Percentiles rank a stretch among this genome's conserved stretches.
These are phyloP conservation scores for Morelia viridis DNA, from an alignment of 2,797 vertebrate genomes.

Conservation along the genomic window DNA sequence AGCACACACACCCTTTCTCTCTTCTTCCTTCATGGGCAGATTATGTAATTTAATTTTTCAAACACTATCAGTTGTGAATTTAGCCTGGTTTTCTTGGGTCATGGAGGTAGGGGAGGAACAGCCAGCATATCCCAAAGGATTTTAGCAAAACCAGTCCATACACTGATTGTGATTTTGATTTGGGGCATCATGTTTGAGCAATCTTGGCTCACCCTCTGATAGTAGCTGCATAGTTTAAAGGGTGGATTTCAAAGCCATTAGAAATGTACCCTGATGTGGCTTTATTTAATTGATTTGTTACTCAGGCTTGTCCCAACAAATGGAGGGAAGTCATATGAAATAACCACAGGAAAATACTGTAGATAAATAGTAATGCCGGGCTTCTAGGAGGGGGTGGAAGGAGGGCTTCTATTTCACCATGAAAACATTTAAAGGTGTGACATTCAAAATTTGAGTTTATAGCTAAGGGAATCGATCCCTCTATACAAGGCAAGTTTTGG, in stretches of 20 bases:
- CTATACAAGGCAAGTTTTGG: not conserved
- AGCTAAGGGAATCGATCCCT: not conserved
- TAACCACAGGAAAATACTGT: not conserved
- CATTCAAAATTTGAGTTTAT: not conserved
- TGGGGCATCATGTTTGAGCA: not conserved
- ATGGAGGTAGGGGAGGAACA: accelerated
- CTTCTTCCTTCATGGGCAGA: conserved; percentile 3
- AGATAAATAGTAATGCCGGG: not conserved
- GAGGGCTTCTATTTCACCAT: not conserved
- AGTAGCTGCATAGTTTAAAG: not conserved
- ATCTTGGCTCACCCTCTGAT: not conserved
- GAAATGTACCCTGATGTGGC: not conserved
- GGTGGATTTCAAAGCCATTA: not conserved
- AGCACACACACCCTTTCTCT: not conserved
- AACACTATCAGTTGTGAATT: conserved; percentile 42
- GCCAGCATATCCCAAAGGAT: not conserved
- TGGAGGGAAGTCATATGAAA: not conserved
- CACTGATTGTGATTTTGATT: not conserved
- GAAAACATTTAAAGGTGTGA: not conserved
- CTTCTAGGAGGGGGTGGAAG: not conserved
- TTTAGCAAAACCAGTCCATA: not conserved
- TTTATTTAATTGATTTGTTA: not conserved
- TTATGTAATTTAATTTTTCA: conserved; percentile 35
- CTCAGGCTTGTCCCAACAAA: not conserved
- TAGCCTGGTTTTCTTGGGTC: not conserved